phyloP scores from a whole-genome alignment of 2,113 vertebrate species.

The Dunckerocampus dactyliophorus region DNA sequence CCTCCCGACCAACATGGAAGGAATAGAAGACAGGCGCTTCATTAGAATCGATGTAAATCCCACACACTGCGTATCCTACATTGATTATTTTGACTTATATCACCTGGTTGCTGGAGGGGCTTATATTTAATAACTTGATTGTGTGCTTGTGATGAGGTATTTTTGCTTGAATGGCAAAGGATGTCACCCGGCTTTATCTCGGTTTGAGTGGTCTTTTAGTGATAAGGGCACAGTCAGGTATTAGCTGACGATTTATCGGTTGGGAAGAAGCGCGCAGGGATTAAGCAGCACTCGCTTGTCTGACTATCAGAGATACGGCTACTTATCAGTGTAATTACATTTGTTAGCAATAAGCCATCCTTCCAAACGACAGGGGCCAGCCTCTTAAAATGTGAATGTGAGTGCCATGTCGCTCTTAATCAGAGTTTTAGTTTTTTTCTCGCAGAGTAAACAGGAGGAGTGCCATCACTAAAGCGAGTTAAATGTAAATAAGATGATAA shows the following conservation, averaged over 20 bases:
- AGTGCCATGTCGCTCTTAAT: slow-evolving; percentile 26
- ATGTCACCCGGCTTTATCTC: slow-evolving; percentile 48
- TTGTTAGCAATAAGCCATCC: slow-evolving; percentile 42
- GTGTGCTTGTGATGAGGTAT: slow-evolving; percentile 35
- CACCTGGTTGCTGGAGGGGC: slow-evolving; percentile 10
- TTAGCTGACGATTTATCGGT: slow-evolving; percentile 37
- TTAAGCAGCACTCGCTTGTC: slow-evolving; percentile 26
- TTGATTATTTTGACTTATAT: slow-evolving; percentile 18
- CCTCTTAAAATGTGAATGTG: slow-evolving; percentile 40
- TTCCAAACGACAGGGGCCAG: slow-evolving; percentile 44
- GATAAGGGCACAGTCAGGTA: slow-evolving; percentile 33
- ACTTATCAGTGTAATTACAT: slow-evolving; percentile 56
- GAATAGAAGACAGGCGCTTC: slow-evolving; percentile 7
- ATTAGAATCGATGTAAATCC: slow-evolving; percentile 49
- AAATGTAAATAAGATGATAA: slow-evolving; percentile 18
- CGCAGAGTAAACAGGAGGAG: slow-evolving; percentile 30
- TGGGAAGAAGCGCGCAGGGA: slow-evolving; percentile 26
- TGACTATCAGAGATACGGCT: slow-evolving; percentile 44
- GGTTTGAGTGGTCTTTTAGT: slow-evolving; percentile 44
- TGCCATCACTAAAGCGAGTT: too few relatives aligned
- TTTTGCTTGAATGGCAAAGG: slow-evolving; percentile 11
- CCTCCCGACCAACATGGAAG: background rate
- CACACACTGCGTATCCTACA: slow-evolving; percentile 19
- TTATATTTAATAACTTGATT: slow-evolving; percentile 34
- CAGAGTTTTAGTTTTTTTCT: slow-evolving; percentile 21